These are phyloP conservation scores for Lithophane leautieri DNA, from an alignment of 2,888 invertebrate species.

Conservation along the genomic window DNA sequence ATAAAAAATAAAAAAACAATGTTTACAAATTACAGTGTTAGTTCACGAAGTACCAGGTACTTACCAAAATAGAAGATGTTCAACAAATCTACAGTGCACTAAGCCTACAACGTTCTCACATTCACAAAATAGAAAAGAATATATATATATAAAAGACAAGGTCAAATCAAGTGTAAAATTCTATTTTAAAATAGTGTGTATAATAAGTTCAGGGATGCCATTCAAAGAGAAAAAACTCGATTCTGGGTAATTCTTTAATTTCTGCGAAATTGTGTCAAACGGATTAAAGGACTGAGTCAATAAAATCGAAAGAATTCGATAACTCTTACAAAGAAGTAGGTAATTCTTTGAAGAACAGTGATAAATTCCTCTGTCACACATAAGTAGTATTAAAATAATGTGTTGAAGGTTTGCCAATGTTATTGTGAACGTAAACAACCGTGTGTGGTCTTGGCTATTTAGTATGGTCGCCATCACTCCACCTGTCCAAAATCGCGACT, in stretches of 20 bases:
- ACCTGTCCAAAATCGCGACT: slow-evolving; percentile 40
- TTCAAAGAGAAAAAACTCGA: background rate
- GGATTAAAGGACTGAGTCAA: no score
- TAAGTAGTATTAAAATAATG: slow-evolving; percentile 54
- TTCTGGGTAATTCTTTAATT: background rate
- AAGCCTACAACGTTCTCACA: no score
- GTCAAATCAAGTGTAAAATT: background rate
- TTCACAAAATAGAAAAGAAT: no score
- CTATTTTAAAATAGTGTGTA: background rate
- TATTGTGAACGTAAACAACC: slow-evolving; percentile 32
- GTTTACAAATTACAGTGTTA: no score
- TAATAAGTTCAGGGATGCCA: background rate
- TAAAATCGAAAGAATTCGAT: background rate
- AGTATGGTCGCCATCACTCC: slow-evolving; percentile 52
- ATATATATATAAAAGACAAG: no score
- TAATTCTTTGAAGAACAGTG: slow-evolving; percentile 25
- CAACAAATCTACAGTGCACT: no score
- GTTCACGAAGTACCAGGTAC: no score
- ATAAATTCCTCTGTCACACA: slow-evolving; percentile 36
- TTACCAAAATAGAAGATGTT: no score
- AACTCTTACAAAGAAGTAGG: slow-evolving; percentile 11
- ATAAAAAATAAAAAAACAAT: no score
- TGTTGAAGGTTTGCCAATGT: slow-evolving; percentile 59
- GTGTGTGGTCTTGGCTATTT: slow-evolving; percentile 59
- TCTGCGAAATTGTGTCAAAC: no score